Evolutionary conservation across 2,113 vertebrate genomes (phyloP).

Genomic region (Cololabis saira): DNA sequence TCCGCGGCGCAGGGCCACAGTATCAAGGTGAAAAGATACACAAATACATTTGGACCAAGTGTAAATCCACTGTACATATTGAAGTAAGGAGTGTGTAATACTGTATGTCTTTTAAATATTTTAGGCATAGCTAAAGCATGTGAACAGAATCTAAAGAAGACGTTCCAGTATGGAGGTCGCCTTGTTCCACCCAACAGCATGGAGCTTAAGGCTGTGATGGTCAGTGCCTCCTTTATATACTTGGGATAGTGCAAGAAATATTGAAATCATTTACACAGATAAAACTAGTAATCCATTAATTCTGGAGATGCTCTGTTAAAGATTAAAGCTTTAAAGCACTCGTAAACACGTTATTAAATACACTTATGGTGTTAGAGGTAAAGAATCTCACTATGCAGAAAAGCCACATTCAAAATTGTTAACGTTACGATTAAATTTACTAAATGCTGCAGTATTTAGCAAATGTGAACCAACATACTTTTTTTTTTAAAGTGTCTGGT

Average conservation of each 20-base stretch:
- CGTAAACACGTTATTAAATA: no score
- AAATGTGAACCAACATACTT: no score
- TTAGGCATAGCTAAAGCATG: constrained; percentile 93
- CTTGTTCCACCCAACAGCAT: constrained; percentile 87
- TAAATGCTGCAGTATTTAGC: no score
- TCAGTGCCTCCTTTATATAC: constrained; percentile 69
- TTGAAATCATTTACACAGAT: neutral
- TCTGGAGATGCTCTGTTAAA: neutral
- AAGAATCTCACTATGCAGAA: neutral
- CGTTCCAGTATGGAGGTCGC: constrained; percentile 88
- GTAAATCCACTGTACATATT: neutral
- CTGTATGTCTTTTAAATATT: constrained; percentile 2
- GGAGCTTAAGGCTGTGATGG: constrained; percentile 96
- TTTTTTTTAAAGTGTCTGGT: no score
- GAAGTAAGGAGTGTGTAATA: neutral
- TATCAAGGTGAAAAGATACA: constrained; percentile 87
- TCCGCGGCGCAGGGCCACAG: constrained; percentile 79
- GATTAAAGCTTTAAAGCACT: neutral
- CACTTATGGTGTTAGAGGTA: no score
- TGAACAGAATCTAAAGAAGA: constrained; percentile 93
- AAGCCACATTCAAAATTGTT: constrained; percentile 10
- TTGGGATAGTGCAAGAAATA: neutral
- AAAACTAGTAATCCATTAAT: neutral
- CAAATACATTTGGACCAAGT: no score
- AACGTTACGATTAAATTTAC: no score